Conservation (phyloP, 2,888 invertebrate species). For the Ectobius pallidus region DNA sequence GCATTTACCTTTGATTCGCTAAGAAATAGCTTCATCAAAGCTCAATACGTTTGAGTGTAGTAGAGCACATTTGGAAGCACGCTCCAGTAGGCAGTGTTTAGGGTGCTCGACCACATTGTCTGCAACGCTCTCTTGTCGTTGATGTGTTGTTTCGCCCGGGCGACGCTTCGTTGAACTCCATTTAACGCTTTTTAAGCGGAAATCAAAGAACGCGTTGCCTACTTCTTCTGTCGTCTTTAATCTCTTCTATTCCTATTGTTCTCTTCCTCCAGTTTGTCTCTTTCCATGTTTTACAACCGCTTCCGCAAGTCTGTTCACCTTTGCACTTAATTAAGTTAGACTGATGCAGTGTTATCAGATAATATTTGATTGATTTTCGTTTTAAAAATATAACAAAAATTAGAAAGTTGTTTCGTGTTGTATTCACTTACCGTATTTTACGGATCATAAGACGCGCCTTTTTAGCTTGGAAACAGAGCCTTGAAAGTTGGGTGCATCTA, state of each 20-base stretch:
- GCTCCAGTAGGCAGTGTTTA: not conserved
- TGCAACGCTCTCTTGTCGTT: not conserved
- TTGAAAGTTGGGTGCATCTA: too few relatives aligned
- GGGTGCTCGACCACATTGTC: not conserved
- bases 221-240: slow-evolving; percentile 11
- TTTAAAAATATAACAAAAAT: too few relatives aligned
- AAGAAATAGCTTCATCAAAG: not conserved
- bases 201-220: not conserved
- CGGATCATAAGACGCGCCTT: too few relatives aligned
- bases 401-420: too few relatives aligned
- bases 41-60: not conserved
- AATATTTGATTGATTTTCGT: too few relatives aligned
- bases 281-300: slow-evolving; percentile 3
- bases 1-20: not conserved
- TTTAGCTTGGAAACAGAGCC: too few relatives aligned
- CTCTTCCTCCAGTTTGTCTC: not conserved
- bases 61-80: not conserved
- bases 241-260: slow-evolving; percentile 13
- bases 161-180: slow-evolving; percentile 15
- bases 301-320: not conserved
- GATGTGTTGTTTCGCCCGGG: slow-evolving; percentile 15
- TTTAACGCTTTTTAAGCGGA: slow-evolving; percentile 23
- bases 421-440: too few relatives aligned
- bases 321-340: too few relatives aligned
- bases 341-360: too few relatives aligned